These are phyloP conservation scores for Callyntrura guangdongensis DNA, from an alignment of 2,888 invertebrate species.

Conservation along the genomic window DNA sequence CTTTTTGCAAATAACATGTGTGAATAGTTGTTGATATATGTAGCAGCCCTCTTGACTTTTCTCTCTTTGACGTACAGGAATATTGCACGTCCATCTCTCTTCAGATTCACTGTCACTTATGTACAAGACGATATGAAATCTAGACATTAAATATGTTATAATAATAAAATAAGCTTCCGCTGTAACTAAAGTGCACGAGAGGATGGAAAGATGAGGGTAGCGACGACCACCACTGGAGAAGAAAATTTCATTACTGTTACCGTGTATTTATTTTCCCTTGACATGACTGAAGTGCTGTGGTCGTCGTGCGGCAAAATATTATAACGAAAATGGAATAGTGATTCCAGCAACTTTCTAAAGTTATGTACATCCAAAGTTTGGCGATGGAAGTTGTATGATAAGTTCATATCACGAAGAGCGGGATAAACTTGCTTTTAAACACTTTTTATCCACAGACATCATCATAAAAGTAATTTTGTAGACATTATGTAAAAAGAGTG, in stretches of 20 bases:
- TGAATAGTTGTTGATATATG: constrained; percentile 26
- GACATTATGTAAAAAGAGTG: background rate
- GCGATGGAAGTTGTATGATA: background rate
- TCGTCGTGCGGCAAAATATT: background rate
- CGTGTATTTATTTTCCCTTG: background rate
- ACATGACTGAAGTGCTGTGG: background rate
- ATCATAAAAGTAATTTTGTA: constrained; percentile 14
- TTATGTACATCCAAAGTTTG: background rate
- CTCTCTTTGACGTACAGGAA: background rate
- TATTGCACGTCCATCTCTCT: constrained; percentile 52
- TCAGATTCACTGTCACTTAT: constrained; percentile 52
- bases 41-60: constrained; percentile 33
- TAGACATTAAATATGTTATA: constrained; percentile 19
- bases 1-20: constrained; percentile 19
- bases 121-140: background rate
- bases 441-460: background rate
- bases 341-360: too few relatives aligned
- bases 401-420: background rate
- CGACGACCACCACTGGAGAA: background rate
- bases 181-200: background rate
- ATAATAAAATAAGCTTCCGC: constrained; percentile 26
- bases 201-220: background rate
- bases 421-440: background rate
- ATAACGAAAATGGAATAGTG: background rate
- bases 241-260: background rate